phyloP scores from a whole-genome alignment of 2,797 vertebrate species.

The Takifugu ocellatus region DNA sequence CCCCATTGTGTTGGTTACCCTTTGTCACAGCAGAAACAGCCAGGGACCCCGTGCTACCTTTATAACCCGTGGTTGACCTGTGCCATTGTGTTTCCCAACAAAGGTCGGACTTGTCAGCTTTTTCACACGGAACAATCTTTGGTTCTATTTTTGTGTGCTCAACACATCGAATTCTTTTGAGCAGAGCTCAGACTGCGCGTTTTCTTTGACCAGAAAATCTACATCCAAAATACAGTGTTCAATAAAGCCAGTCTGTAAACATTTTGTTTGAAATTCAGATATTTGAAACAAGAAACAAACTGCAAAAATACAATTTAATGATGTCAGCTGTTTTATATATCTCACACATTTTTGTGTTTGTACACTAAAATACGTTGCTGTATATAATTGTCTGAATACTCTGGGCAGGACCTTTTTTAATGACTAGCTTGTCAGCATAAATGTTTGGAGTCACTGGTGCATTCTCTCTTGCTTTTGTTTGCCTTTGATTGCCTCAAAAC shows the following conservation, averaged over 20 bases:
- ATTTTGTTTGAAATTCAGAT: not conserved
- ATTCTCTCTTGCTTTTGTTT: slow-evolving; percentile 29
- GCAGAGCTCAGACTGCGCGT: slow-evolving; percentile 5
- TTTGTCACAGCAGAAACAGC: slow-evolving; percentile 31
- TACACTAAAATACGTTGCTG: no score
- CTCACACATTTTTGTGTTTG: no score
- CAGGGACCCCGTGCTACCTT: slow-evolving; percentile 42
- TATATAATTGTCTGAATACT: no score
- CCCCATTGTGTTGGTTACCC: slow-evolving; percentile 57
- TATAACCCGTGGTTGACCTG: slow-evolving; percentile 64
- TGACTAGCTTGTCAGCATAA: not conserved
- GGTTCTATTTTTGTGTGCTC: slow-evolving; percentile 15
- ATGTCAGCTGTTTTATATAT: no score
- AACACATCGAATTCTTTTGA: slow-evolving; percentile 28
- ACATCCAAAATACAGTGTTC: not conserved
- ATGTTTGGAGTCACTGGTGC: not conserved
- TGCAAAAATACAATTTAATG: no score
- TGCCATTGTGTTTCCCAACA: slow-evolving; percentile 53
- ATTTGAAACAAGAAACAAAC: not conserved
- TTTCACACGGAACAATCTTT: slow-evolving; percentile 44
- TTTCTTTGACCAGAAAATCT: not conserved
- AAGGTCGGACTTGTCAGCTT: slow-evolving; percentile 55
- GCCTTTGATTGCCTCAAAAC: not conserved
- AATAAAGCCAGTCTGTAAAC: not conserved
- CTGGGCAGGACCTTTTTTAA: not conserved